Evolutionary conservation across 2,797 vertebrate genomes (phyloP).

Genomic region (Catamblyrhynchus diadema): DNA sequence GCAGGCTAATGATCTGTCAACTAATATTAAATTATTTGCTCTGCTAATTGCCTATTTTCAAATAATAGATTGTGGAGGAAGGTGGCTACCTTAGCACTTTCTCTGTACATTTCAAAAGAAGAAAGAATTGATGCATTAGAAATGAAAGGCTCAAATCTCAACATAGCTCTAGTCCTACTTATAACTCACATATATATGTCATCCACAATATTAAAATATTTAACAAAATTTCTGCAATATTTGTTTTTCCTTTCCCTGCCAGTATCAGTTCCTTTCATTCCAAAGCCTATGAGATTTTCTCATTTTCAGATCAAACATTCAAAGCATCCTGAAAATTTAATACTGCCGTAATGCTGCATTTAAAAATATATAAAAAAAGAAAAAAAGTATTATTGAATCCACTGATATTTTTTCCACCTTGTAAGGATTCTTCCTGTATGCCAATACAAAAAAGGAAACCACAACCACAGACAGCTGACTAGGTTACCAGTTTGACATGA

Average conservation of each 20-base stretch:
- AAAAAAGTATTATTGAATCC: background rate
- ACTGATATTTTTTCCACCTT: background rate
- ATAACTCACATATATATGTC: background rate
- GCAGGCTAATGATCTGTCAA: constrained; percentile 29
- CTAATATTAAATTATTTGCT: constrained; percentile 48
- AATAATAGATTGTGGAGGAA: background rate
- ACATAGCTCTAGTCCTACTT: background rate
- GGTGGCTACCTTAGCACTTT: background rate
- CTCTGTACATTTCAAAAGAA: background rate
- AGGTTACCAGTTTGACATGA: background rate
- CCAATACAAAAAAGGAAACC: background rate
- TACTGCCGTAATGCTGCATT: background rate
- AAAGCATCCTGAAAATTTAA: background rate
- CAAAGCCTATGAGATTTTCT: background rate
- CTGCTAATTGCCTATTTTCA: constrained; percentile 33
- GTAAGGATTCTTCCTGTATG: background rate
- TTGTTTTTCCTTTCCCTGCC: background rate
- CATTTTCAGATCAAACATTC: background rate
- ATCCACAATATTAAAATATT: background rate
- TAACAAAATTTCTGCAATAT: background rate
- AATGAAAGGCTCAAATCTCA: background rate
- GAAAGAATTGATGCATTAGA: background rate
- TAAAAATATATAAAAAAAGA: background rate
- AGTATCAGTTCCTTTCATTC: background rate
- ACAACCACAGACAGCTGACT: background rate